These are phyloP conservation scores for Petrocephalus microphthalmus DNA, from an alignment of 2,113 vertebrate genomes.

Conservation along the genomic window DNA sequence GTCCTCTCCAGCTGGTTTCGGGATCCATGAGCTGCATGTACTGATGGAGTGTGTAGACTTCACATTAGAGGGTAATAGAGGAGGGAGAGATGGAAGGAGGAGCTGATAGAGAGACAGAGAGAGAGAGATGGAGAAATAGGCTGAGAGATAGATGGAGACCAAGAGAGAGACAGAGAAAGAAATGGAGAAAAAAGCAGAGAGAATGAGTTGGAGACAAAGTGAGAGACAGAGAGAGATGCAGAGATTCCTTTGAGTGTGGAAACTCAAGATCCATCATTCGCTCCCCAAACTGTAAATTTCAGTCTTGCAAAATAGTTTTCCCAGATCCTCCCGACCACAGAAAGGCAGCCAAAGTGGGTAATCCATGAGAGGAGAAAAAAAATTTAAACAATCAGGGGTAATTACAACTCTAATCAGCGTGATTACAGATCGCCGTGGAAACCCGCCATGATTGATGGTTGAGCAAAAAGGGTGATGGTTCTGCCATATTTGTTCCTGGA, in stretches of 20 bases:
- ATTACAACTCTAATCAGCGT: conserved; percentile 41
- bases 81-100: not conserved
- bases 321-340: conserved; percentile 34
- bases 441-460: conserved; percentile 31
- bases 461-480: conserved; percentile 26
- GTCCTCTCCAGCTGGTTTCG: not conserved
- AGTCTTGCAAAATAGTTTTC: conserved; percentile 48
- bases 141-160: not conserved
- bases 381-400: conserved; percentile 46
- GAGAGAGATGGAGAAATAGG: not conserved
- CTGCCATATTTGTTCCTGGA: conserved; percentile 22
- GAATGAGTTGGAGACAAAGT: not conserved
- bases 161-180: not conserved
- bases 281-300: conserved; percentile 46
- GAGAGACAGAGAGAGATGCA: not conserved
- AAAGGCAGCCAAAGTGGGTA: conserved; percentile 41
- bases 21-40: not conserved
- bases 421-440: conserved; percentile 40
- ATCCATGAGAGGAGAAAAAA: conserved; percentile 39
- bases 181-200: not conserved
- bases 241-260: not conserved
- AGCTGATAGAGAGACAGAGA: not conserved
- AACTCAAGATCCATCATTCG: not conserved
- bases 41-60: not conserved
- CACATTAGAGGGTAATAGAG: not conserved